Base-by-base conservation (phyloP, 2,113 vertebrate species). In the Anoplopoma fimbria region DNA sequence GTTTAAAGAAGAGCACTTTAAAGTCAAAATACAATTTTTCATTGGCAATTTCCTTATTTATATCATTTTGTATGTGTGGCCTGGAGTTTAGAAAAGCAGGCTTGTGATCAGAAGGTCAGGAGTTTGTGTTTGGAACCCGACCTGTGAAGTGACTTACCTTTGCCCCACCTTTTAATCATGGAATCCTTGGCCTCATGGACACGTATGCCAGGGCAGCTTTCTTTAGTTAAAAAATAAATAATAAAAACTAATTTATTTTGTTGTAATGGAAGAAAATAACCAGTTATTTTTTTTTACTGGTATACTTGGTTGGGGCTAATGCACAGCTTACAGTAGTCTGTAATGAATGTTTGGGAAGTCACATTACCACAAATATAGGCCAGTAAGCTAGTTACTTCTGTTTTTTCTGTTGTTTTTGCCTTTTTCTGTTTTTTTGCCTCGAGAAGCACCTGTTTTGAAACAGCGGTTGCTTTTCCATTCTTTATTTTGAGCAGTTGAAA, bases 1-100 rank as follows among this genome's bases (percentile, higher is more conserved):
- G 7, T 34, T 3, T 77, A 0, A n/a, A 29, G 9, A 58, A 42
- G 34, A 60, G 61, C 47, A 76, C 62, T 55, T 72, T 67, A 76
- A 47, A 67, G 31, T 1, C 58, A 36, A 27, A 36, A 27, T 9
- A 7, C 10, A 33, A 5, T 45, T 75, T 33, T 40, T 62, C 13
- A 31, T 29, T 42, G 4, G 19, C 34, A 25, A 27, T 23, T 14
- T 38, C 3, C 15, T 45, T 31, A 21, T 65, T 49, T 0, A 19
- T 38, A 5, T 69, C 3, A 21, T n/a, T 53, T 17, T 61, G 45
- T 68, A 4, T 45, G 15, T 0, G 5, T 62, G 21, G 33, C 12
- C 29, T 79, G 38, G 25, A 58, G 6, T 19, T 73, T 34, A 38
- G 23, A 55, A n/a, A 33, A 70, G 4, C 33, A 38, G 40, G 14